These are phyloP conservation scores for Pristionchus japonicus DNA, from an alignment of 2,888 invertebrate species.

Conservation along the genomic window DNA sequence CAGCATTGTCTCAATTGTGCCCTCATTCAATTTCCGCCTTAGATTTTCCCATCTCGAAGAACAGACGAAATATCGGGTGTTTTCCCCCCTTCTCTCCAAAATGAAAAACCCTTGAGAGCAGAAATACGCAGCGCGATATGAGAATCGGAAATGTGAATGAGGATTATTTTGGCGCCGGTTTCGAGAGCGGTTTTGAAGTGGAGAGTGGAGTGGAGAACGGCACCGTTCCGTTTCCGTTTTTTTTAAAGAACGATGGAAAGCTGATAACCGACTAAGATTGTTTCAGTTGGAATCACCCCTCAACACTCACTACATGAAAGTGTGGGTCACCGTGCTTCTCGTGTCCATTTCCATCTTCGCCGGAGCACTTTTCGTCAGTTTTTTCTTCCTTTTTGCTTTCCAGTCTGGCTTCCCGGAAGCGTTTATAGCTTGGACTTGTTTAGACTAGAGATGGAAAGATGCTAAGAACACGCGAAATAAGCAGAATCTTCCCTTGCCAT, in stretches of 20 bases:
- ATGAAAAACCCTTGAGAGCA: neutral
- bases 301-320: neutral
- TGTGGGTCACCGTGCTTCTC: neutral
- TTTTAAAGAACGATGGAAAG: too few species aligned
- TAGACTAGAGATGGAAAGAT: neutral
- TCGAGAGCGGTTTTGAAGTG: neutral
- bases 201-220: neutral
- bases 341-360: neutral
- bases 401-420: neutral
- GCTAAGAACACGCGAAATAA: neutral
- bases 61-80: neutral
- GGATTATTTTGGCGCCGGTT: neutral
- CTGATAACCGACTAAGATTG: too few species aligned
- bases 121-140: neutral
- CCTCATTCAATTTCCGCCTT: conserved; percentile 26
- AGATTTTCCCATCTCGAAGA: neutral
- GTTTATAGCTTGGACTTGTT: neutral
- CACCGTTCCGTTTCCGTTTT: neutral
- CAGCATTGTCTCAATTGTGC: neutral
- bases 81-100: neutral
- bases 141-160: neutral
- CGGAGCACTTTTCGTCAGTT: neutral
- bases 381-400: neutral
- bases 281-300: neutral
- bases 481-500: neutral